Evolutionary conservation across 2,888 invertebrate species (phyloP), one percentile per base, ranked within the genome.

Genomic region (Baccha elongata): DNA sequence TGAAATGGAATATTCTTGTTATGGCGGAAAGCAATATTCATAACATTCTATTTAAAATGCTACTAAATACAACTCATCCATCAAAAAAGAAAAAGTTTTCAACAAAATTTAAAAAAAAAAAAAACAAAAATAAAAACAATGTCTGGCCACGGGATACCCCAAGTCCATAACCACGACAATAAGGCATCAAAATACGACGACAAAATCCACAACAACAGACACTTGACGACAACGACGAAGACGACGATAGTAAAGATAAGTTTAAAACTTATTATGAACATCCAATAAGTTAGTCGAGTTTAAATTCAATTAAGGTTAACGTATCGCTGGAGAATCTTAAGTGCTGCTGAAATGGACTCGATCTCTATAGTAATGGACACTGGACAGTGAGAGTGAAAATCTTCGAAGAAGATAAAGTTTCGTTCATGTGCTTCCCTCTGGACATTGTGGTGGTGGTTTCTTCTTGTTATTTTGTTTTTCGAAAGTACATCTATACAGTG

Each of bases 231-330:
- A n/a, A n/a, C n/a, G n/a, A n/a, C n/a, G n/a, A n/a, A n/a, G n/a
- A n/a, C n/a, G 23, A 55, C 3, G 35, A 53, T 55, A 23, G 55
- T 11, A 40, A 17, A 42, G 44, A 60, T 44, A 60, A 17, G 29
- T 60, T 60, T 19, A 29, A 60, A 60, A 42, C 44, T 60, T 60
- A 60, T 60, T 32, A 68, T 55, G 68, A 46, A 67, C 53, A 53
- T 67, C 46, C 35, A 55, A 29, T 53, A 67, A 67, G 52, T 53
- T 40, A 46, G 46, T 55, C 11, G 21, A 55, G 68, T 46, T 68
- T 19, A 68, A 32, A 68, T 68, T 68, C 68, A 68, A 68, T 68
- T 68, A 55, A 44, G 37, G 68, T 55, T 55, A 68, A 53, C 44
- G 68, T 68, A 53, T 55, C 44, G 68, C 13, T 68, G 55, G 55